Evolutionary conservation across 2,797 vertebrate species (phyloP).

Genomic region (Yasuhikotakia modesta): DNA sequence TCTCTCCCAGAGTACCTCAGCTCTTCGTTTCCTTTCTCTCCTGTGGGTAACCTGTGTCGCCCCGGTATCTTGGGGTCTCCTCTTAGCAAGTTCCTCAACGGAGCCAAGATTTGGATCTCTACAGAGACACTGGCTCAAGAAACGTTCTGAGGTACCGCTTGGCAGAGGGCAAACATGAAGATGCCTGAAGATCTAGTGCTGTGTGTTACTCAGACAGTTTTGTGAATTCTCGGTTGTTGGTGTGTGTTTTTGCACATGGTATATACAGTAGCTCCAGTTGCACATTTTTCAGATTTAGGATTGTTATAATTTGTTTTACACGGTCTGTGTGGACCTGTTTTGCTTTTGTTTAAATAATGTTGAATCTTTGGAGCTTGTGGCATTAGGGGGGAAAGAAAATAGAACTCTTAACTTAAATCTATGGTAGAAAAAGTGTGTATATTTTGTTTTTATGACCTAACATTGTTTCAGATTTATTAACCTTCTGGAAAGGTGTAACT

Average conservation of each 20-base stretch:
- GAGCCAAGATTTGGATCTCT: slow-evolving; percentile 95
- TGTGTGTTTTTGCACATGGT: slow-evolving; percentile 63
- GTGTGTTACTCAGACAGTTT: slow-evolving; percentile 55
- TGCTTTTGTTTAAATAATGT: slow-evolving; percentile 43
- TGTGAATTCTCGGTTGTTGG: slow-evolving; percentile 48
- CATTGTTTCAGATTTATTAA: slow-evolving; percentile 49
- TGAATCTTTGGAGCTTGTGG: slow-evolving; percentile 50
- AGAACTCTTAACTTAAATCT: slow-evolving; percentile 62
- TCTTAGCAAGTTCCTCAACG: slow-evolving; percentile 94
- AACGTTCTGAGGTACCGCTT: slow-evolving; percentile 64
- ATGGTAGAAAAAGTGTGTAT: slow-evolving; percentile 66
- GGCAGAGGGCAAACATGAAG: background rate
- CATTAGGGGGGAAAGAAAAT: slow-evolving; percentile 45
- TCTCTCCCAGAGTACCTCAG: slow-evolving; percentile 83
- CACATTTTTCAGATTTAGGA: slow-evolving; percentile 58
- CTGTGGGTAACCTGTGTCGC: slow-evolving; percentile 90
- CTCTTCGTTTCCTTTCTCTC: slow-evolving; percentile 95
- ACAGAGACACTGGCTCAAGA: slow-evolving; percentile 94
- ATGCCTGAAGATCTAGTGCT: slow-evolving; percentile 23
- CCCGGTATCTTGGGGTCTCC: slow-evolving; percentile 88
- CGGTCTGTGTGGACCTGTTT: slow-evolving; percentile 63
- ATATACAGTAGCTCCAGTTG: slow-evolving; percentile 58
- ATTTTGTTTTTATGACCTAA: slow-evolving; percentile 54
- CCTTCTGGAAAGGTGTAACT: slow-evolving; percentile 73
- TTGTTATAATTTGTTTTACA: slow-evolving; percentile 52